Percentiles rank a stretch among this genome's conserved stretches.
Conservation (phyloP, 2,888 invertebrate species). For the Hesperia comma region DNA sequence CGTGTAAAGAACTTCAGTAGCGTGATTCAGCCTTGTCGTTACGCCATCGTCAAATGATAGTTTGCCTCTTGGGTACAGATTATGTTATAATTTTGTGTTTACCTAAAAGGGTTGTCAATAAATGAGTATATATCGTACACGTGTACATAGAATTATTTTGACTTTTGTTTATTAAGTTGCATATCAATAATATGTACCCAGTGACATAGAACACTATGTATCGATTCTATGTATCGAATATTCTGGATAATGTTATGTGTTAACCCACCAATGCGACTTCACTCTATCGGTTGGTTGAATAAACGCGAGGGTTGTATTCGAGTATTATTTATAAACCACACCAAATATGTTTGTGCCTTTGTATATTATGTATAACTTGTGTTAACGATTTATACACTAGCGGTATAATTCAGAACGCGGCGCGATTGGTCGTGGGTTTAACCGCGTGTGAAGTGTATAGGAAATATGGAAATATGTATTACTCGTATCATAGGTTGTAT, state of each 20-base stretch:
- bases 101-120: background rate
- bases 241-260: background rate
- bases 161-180: background rate
- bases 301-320: slow-evolving; percentile 2
- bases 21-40: too few species aligned
- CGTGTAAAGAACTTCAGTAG: too few species aligned
- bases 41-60: background rate
- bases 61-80: background rate
- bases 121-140: slow-evolving; percentile 1
- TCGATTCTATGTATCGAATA: background rate
- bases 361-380: slow-evolving; percentile 30
- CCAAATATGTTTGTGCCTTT: slow-evolving; percentile 49
- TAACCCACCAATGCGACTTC: background rate
- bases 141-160: slow-evolving; percentile 1
- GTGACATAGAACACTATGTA: background rate
- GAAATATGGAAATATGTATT: slow-evolving; percentile 5
- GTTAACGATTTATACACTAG: slow-evolving; percentile 1
- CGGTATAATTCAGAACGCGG: slow-evolving; percentile 29
- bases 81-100: background rate
- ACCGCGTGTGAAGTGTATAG: background rate
- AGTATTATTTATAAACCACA: slow-evolving; percentile 28
- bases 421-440: background rate
- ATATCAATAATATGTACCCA: background rate
- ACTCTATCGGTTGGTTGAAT: background rate
- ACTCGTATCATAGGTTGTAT: slow-evolving; percentile 4